Base-by-base conservation (phyloP, 2,797 vertebrate species). In the Pogoniulus pusillus region DNA sequence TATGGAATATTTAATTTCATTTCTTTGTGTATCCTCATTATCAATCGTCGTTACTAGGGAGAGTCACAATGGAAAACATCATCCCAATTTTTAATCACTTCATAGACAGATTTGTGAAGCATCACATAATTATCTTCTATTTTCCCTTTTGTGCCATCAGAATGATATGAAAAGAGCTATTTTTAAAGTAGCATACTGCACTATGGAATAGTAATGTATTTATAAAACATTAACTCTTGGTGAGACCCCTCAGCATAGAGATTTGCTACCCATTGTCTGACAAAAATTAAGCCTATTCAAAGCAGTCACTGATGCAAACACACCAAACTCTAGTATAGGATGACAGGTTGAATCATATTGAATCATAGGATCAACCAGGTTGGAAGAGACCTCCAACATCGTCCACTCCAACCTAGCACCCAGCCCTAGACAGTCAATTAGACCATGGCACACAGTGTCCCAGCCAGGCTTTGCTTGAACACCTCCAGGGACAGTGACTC, bases 171-270 rank as follows among this genome's bases (percentile, higher is more conserved):
- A 89, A 85, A 74, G 34, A 73, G 7, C 13, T 91, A 85, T 47
- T 87, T 96, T 91, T 77, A 79, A 93, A 91, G 69, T 63, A 88
- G 16, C 20, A 51, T n/a, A 18, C 68, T 82, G 27, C 19, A 83
- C 68, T 63, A 58, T 2, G 57, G 64, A 89, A 82, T 69, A 74
- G 45, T 24, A 41, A 65, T 29, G 30, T 88, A 88, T 89, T 93
- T 92, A 86, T 51, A 77, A 93, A 94, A 91, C 77, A 94, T 86
- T 74, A 89, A 66, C 75, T 70, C 68, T 73, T 86, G 76, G 54
- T 34, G 34, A 92, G 26, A 68, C 37, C 88, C 30, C 41, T 92
- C 64, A 82, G 71, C 39, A 82, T 7, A 58, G 37, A 53, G 45
- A 77, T 77, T 83, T 82, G 74, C 39, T 85, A 71, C n/a, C 24